phyloP scores from a whole-genome alignment of 2,888 invertebrate species.

The Drosophila emarginata region DNA sequence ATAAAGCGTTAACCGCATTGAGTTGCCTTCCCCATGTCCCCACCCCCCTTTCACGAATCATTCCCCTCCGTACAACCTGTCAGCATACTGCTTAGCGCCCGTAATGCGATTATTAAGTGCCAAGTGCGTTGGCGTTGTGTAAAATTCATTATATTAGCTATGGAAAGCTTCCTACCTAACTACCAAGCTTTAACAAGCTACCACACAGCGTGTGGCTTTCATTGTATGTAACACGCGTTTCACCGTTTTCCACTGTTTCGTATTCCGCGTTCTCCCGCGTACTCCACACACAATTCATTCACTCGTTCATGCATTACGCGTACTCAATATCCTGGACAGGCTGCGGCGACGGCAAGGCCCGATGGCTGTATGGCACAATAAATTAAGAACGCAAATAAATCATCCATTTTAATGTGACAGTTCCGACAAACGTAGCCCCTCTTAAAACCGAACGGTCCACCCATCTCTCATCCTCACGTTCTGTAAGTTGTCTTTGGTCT shows the following conservation, averaged over 20 bases:
- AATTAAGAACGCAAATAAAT: conserved; percentile 78
- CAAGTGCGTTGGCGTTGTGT: conserved; percentile 65
- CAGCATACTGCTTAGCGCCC: conserved; percentile 71
- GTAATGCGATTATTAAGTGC: conserved; percentile 77
- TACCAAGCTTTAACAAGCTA: background rate
- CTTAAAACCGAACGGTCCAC: conserved; percentile 18
- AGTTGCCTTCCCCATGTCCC: background rate
- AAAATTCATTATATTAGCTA: conserved; percentile 72
- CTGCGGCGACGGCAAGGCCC: conserved; percentile 34
- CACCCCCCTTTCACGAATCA: background rate
- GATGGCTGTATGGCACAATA: conserved; percentile 66
- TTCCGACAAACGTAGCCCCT: conserved; percentile 70
- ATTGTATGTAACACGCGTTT: conserved; percentile 34
- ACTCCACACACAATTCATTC: conserved; percentile 9
- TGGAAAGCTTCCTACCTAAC: conserved; percentile 17
- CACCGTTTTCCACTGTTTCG: conserved; percentile 13
- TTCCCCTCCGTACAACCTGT: conserved; percentile 41
- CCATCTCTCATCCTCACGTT: background rate
- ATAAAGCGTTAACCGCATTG: conserved; percentile 44
- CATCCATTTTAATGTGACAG: conserved; percentile 80
- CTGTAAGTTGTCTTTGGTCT: conserved; percentile 23
- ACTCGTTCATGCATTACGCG: conserved; percentile 73
- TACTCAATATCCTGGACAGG: conserved; percentile 69
- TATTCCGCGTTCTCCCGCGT: conserved; percentile 16
- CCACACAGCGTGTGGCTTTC: conserved; percentile 39